Percentiles rank a stretch among this genome's conserved stretches.
Evolutionary conservation across 2,797 vertebrate genomes (phyloP).

Genomic region (Paramormyrops hopkinsi): DNA sequence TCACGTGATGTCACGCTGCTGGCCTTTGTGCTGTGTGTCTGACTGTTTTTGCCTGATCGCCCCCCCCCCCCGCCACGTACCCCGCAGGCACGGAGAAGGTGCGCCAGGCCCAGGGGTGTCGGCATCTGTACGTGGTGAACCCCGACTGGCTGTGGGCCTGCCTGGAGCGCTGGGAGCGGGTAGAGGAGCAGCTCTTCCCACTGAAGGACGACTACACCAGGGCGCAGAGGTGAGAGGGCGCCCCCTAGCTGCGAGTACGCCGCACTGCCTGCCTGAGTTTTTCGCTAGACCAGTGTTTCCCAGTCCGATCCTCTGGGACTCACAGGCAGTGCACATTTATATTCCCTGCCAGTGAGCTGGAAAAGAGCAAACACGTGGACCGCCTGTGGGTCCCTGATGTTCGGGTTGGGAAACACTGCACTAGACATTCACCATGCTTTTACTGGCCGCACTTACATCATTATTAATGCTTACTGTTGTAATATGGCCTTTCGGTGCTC

Average conservation of each 20-base stretch:
- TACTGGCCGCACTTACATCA: not conserved
- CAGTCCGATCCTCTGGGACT: not conserved
- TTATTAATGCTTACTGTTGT: not conserved
- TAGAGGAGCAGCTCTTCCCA: constrained; percentile 88
- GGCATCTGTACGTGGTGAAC: constrained; percentile 82
- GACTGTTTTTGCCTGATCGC: not conserved
- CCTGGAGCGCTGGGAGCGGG: constrained; percentile 92
- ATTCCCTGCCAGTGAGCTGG: not conserved
- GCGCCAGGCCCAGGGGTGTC: constrained; percentile 81
- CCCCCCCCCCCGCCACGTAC: not conserved
- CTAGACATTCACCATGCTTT: not conserved
- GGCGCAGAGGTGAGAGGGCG: constrained; percentile 63
- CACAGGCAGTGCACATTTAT: not conserved
- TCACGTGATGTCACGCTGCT: not conserved
- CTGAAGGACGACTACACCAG: constrained; percentile 80
- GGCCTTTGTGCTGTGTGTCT: not conserved
- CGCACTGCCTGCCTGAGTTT: not conserved
- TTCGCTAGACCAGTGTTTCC: not conserved
- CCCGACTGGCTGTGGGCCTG: constrained; percentile 98
- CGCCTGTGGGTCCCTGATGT: not conserved
- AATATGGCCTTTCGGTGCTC: not conserved
- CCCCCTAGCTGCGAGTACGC: not conserved
- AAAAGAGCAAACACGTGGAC: not conserved
- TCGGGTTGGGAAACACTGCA: not conserved
- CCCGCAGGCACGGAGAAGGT: constrained; percentile 90